phyloP scores from a whole-genome alignment of 2,888 invertebrate species.

The Drosophila cracens region DNA sequence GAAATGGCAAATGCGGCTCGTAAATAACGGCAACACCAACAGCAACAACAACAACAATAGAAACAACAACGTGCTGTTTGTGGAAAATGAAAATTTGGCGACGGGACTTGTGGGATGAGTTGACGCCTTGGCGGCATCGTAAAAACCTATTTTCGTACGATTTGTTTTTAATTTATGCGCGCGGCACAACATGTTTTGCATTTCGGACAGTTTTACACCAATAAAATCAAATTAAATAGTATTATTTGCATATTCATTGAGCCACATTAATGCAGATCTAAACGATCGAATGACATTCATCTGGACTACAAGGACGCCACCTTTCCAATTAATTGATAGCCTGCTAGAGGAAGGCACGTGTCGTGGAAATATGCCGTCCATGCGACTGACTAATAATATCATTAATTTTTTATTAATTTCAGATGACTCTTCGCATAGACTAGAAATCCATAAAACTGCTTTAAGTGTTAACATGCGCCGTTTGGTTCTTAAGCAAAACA shows the following conservation, averaged over 20 bases:
- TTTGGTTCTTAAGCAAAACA: constrained; percentile 21
- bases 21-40: constrained; percentile 58
- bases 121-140: constrained; percentile 64
- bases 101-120: constrained; percentile 34
- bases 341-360: constrained; percentile 33
- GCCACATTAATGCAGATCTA: constrained; percentile 35
- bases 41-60: constrained; percentile 20
- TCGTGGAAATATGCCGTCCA: constrained; percentile 43
- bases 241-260: constrained; percentile 64
- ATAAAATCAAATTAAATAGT: constrained; percentile 67
- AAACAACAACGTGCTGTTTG: constrained; percentile 14
- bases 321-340: constrained; percentile 12
- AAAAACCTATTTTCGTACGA: constrained; percentile 74
- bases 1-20: constrained; percentile 62
- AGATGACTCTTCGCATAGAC: constrained; percentile 33
- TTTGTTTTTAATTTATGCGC: constrained; percentile 73
- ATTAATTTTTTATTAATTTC: constrained; percentile 16
- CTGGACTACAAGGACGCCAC: constrained; percentile 11
- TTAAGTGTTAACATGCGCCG: constrained; percentile 70
- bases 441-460: constrained; percentile 55
- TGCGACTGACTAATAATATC: constrained; percentile 28
- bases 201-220: constrained; percentile 67
- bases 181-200: constrained; percentile 72
- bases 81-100: constrained; percentile 38
- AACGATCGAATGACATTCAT: constrained; percentile 41